Percentiles rank a stretch among this genome's conserved stretches.
phyloP scores from a whole-genome alignment of 2,888 invertebrate species.

The Dromius quadrimaculatus region DNA sequence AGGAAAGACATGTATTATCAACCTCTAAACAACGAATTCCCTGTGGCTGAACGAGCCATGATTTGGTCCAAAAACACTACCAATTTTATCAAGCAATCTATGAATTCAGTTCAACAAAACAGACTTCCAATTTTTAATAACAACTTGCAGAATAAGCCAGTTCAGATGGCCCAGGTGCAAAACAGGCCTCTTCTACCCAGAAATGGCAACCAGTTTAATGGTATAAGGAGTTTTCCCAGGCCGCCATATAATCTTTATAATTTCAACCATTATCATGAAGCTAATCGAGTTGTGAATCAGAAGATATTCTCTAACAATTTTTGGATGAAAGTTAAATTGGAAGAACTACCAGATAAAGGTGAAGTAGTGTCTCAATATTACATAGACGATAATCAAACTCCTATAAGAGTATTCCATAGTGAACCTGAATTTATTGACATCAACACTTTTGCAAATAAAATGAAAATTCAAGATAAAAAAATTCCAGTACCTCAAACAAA shows the following conservation, averaged over 20 bases:
- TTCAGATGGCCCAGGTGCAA: neutral
- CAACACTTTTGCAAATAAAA: neutral
- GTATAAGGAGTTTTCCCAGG: neutral
- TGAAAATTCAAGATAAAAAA: neutral
- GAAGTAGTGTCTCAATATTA: conserved; percentile 26
- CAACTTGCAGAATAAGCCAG: conserved; percentile 12
- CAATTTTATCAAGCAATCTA: conserved; percentile 37
- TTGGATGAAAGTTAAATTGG: conserved; percentile 30
- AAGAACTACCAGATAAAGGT: conserved; percentile 23
- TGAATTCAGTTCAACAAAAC: conserved; percentile 25
- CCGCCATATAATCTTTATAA: conserved; percentile 4
- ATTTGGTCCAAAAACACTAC: conserved; percentile 28
- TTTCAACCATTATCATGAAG: too few species aligned
- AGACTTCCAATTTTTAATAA: conserved; percentile 1
- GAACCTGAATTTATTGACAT: conserved; percentile 33
- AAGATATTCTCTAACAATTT: too few species aligned
- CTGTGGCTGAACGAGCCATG: conserved; percentile 27
- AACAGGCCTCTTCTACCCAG: neutral
- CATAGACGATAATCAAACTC: conserved; percentile 21
- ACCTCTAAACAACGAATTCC: conserved; percentile 8
- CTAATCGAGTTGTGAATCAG: too few species aligned
- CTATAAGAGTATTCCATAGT: neutral
- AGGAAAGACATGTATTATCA: neutral
- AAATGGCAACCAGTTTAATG: neutral
- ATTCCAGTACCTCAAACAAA: neutral